Evolutionary conservation across 2,113 vertebrate species (phyloP), one percentile per base, ranked within the genome.

Genomic region (Columba livia): DNA sequence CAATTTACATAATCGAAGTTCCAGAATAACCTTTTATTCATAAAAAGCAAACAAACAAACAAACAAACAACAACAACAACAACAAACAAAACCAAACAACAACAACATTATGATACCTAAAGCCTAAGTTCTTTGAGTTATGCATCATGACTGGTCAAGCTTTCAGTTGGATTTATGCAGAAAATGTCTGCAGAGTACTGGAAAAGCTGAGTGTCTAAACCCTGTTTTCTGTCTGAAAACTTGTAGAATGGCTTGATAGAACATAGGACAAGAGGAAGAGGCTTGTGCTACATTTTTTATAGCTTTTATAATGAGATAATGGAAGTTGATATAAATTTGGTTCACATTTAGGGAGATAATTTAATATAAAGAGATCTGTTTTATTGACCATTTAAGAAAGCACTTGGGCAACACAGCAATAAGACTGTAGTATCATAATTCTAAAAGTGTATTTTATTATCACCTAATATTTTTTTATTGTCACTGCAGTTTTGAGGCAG

Each of bases 221-320:
- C 44, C 4, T 28, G 0, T 71, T 65, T 26, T 67, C 23, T 83
- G 3, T 29, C 26, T 77, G 36, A n/a, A 78, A 53, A 69, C 26
- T 15, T 10, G 12, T 29, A 36, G 15, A 79, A 65, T 48, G 26
- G 24, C 54, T 74, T 75, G n/a, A 12, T 10, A 54, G 13, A 77
- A 15, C 15, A 31, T 15, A 38, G 29, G 60, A 11, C 42, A 74
- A 53, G 32, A 66, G 23, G 5, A 74, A 32, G 26, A 17, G 2
- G 3, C 19, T 73, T 3, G 1, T 26, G 3, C 4, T 56, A 51
- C 2, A 0, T n/a, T 4, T n/a, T 19, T 77, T 61, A 24, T 54
- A 17, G 11, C 19, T 86, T 92, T 79, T 48, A 32, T 34, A n/a
- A 11, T 60, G 62, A 79, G 40, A 9, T 42, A 54, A 48, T 1